Conservation (phyloP, 2,113 vertebrate species). For the Leptosomus discolor region DNA sequence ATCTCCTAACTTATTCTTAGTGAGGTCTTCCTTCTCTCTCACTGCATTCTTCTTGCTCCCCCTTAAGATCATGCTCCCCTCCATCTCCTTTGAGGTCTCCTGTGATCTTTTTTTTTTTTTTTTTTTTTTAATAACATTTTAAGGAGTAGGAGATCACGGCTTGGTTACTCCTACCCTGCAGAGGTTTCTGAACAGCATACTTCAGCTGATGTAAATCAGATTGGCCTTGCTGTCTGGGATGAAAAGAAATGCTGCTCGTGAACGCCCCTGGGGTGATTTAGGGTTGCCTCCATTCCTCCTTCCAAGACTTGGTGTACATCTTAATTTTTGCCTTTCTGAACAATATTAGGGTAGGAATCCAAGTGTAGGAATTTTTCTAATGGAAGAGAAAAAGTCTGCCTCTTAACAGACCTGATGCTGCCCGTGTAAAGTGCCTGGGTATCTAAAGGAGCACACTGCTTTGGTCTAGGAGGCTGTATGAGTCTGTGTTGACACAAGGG, state of each 20-base stretch:
- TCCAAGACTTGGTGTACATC: too few species aligned
- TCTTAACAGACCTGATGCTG: neutral
- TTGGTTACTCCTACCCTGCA: neutral
- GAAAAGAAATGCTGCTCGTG: neutral
- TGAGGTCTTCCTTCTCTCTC: neutral
- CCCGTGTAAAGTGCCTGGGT: too few species aligned
- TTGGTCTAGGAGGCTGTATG: neutral
- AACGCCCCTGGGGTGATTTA: neutral
- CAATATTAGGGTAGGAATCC: accelerated
- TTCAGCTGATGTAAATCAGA: neutral
- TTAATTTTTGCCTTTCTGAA: neutral
- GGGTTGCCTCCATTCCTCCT: neutral
- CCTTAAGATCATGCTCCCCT: neutral
- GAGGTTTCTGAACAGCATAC: neutral
- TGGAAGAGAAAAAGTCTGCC: accelerated
- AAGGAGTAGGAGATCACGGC: neutral
- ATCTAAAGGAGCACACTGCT: neutral
- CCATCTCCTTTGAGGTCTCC: neutral
- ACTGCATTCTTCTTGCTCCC: neutral
- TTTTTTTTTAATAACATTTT: neutral
- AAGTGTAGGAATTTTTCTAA: neutral
- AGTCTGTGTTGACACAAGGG: too few species aligned
- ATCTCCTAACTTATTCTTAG: neutral
- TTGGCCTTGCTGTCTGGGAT: neutral
- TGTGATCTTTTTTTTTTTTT: neutral